Evolutionary conservation across 2,797 vertebrate genomes (phyloP).

Genomic region (Linurgus olivaceus): DNA sequence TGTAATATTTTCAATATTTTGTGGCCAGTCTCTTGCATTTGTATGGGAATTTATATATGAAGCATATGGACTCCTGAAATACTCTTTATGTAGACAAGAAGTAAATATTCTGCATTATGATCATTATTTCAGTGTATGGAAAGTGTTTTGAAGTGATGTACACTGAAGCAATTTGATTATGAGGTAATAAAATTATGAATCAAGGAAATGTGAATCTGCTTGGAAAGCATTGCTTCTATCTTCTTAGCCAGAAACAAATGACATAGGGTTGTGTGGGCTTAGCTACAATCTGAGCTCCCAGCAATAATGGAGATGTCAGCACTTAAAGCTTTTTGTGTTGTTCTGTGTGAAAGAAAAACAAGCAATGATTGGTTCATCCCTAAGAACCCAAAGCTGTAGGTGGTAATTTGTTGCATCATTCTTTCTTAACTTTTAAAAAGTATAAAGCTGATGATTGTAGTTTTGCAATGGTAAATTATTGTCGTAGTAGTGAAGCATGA

Average conservation of each 20-base stretch:
- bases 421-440: not conserved
- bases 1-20: not conserved
- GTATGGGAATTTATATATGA: not conserved
- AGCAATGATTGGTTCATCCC: not conserved
- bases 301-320: not conserved
- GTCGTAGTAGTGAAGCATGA: not conserved
- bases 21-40: not conserved
- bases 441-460: not conserved
- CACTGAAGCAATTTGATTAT: not conserved
- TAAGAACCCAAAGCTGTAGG: not conserved
- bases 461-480: not conserved
- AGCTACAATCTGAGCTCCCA: not conserved
- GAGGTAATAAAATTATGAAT: not conserved
- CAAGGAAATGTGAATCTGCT: not conserved
- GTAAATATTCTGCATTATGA: not conserved
- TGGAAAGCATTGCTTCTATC: not conserved
- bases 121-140: fast-evolving
- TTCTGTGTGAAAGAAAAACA: not conserved
- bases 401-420: not conserved
- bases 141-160: not conserved
- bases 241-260: not conserved
- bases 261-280: fast-evolving
- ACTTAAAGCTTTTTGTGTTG: not conserved
- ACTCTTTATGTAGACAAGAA: not conserved
- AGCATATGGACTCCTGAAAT: not conserved